phyloP scores from a whole-genome alignment of 2,113 vertebrate genomes.

The Heliornis fulica region DNA sequence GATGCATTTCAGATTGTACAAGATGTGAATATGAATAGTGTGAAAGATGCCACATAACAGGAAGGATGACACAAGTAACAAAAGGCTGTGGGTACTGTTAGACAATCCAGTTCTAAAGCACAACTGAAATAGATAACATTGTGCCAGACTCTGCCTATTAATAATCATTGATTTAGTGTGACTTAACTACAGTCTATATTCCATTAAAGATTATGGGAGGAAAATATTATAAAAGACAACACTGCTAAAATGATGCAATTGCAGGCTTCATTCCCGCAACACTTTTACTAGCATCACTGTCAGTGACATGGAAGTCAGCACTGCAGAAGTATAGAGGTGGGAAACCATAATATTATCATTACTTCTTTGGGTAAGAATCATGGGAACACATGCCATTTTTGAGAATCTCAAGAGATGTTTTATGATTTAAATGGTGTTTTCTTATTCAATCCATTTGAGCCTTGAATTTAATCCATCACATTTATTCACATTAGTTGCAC shows the following conservation, averaged over 20 bases:
- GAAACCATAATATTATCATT: neutral
- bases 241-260: neutral
- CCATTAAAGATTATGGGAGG: conserved; percentile 11
- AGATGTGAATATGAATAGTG: conserved; percentile 1
- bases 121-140: neutral
- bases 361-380: neutral
- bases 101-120: neutral
- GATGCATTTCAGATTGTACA: conserved; percentile 14
- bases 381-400: neutral
- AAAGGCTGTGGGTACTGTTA: neutral
- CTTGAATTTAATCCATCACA: neutral
- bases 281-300: neutral
- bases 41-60: neutral
- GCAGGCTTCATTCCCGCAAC: neutral
- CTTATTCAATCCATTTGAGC: neutral
- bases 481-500: neutral
- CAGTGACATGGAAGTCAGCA: neutral
- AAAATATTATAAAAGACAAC: conserved; percentile 16
- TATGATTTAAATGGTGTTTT: neutral
- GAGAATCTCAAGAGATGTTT: neutral
- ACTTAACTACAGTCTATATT: neutral
- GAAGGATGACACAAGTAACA: neutral
- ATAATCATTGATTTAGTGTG: neutral
- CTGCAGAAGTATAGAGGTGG: neutral
- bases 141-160: neutral